A percentile compares a stretch with the other conserved stretches of the same genome.
phyloP scores from a whole-genome alignment of 37 sponge, comb jelly and placozoan species.

The Theonella swinhoei region DNA sequence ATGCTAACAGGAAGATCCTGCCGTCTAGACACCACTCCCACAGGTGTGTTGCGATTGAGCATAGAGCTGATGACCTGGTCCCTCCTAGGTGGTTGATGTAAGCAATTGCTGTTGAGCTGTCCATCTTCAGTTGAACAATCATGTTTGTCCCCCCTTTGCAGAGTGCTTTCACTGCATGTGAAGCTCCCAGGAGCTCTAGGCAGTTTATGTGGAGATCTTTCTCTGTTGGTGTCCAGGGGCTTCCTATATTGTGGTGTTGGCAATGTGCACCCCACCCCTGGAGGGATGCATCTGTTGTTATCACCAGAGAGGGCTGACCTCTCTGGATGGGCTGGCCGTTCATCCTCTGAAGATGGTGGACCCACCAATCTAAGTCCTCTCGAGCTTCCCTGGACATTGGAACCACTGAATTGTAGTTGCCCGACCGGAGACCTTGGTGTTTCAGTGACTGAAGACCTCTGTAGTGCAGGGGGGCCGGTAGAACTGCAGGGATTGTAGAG shows the following conservation, averaged over 20 bases:
- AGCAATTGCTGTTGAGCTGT: slow-evolving; percentile 14
- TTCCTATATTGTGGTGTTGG: background rate
- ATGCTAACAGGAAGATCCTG: background rate
- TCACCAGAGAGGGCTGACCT: background rate
- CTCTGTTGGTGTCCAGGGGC: slow-evolving; percentile 32
- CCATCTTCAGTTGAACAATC: background rate
- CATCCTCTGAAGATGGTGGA: background rate
- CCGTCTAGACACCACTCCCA: background rate
- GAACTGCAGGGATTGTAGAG: slow-evolving; percentile 14
- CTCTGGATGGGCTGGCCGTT: background rate
- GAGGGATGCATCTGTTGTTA: slow-evolving; percentile 41
- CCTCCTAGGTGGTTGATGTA: slow-evolving; percentile 22
- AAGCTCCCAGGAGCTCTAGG: background rate
- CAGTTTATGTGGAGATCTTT: background rate
- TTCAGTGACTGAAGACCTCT: background rate
- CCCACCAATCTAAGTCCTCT: background rate
- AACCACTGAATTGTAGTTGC: background rate
- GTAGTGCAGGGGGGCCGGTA: too few relatives aligned
- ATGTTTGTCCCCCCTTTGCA: background rate
- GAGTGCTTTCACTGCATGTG: background rate
- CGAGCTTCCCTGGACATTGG: background rate
- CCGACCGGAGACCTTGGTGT: background rate
- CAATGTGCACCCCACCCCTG: slow-evolving; percentile 13
- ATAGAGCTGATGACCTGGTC: background rate
- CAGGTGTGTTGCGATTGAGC: background rate